These are phyloP conservation scores for Helarctos malayanus DNA, from an alignment of 2,797 vertebrate species.

Conservation along the genomic window DNA sequence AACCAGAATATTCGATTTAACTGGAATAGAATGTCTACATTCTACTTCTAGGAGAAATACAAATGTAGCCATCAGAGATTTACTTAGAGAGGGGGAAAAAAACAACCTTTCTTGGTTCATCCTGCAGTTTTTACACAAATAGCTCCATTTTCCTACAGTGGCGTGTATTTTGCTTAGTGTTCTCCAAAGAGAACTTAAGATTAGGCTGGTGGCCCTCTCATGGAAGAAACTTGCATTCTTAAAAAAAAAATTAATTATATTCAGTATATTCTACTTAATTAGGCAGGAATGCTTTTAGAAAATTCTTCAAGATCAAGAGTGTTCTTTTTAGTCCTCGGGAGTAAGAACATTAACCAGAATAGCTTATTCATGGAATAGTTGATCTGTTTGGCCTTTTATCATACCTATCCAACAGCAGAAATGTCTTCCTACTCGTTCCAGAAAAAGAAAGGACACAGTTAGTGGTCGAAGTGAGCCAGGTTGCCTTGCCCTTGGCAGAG, in stretches of 20 bases:
- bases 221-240: conserved; percentile 40
- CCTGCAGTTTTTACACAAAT: not conserved
- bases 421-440: fast-evolving
- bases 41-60: not conserved
- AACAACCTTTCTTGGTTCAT: not conserved
- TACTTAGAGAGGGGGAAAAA: not conserved
- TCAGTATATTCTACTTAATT: conserved; percentile 65
- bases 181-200: not conserved
- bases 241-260: conserved; percentile 50
- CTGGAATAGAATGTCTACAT: not conserved
- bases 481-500: not conserved
- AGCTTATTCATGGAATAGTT: not conserved
- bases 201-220: conserved; percentile 29
- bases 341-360: conserved; percentile 15
- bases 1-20: not conserved
- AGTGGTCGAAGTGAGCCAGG: not conserved
- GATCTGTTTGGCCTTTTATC: not conserved
- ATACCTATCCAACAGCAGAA: not conserved
- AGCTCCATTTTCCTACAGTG: not conserved
- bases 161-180: not conserved
- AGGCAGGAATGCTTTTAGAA: conserved; percentile 70
- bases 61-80: not conserved
- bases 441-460: not conserved
- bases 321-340: conserved; percentile 59
- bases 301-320: conserved; percentile 65